Base-by-base conservation (phyloP, 2,113 vertebrate species). In the Regulus satrapa region DNA sequence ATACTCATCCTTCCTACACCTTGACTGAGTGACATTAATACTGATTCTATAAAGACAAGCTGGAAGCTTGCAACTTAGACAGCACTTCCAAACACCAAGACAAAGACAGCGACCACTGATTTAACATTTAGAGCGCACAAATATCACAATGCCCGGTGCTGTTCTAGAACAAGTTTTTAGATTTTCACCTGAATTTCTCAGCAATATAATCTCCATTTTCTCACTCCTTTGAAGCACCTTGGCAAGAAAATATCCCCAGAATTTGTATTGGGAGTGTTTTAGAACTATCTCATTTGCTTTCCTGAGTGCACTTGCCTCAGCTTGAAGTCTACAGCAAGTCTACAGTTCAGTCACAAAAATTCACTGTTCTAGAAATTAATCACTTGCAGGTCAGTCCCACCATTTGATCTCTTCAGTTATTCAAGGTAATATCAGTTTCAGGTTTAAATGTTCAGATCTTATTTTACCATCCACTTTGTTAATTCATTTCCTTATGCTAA, bases 201-300 rank as follows among this genome's bases (percentile, higher is more conserved):
- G 78, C 31, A 28, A 58, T 31, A 8, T 75, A 61, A 45, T 79
- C 81, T 63, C 85, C n/a, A 83, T 83, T 94, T 89, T 77, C 38
- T 68, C 52, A 46, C 46, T 84, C 36, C 62, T 88, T 88, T 83
- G 51, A 93, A 88, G 94, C 92, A 94, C 89, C 58, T 73, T 92
- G 93, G 89, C 89, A 88, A 93, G 76, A 94, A 83, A 92, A 92
- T 94, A 95, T 96, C 89, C 91, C 85, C 94, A 86, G 68, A 80
- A 92, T 82, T 10, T 56, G 24, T 89, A 86, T 81, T 88, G 25
- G 28, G 82, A 92, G 81, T 68, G 71, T 77, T 93, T 93, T 78
- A 92, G 49, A 83, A 79, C 14, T 5, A 6, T 66, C 21, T 85
- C 21, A 63, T 76, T 32, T 78, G 45, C 61, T 79, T 52, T 75